Base-by-base conservation (phyloP, 2,888 invertebrate genomes). In the Elegia similella region DNA sequence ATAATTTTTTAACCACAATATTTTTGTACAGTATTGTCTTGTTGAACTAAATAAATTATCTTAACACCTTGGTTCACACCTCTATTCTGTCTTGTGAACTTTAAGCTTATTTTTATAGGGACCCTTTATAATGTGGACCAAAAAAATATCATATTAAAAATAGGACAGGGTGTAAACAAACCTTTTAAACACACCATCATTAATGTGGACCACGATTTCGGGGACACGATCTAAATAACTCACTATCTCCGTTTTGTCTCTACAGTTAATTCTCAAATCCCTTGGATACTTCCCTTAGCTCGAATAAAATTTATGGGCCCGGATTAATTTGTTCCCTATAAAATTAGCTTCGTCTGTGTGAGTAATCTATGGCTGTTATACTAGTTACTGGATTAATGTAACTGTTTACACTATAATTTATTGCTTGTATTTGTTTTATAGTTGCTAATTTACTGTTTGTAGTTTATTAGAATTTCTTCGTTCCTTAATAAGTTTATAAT, bases 241-340 rank as follows among this genome's bases (percentile, higher is more conserved):
- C 69, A 65, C 69, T 72, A 72, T 72, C 65, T 66, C 57, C 59
- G 52, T 63, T 58, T 72, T 65, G 64, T 66, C 68, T 63, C 68
- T 64, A 61, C 62, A 72, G 72, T 69, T 70, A 73, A 76, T 72
- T 70, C 72, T 58, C 66, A 70, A 76, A 80, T 76, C 80, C 78
- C 70, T 67, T 66, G 65, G 70, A 77, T 74, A 73, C 73, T 75
- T 71, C 68, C 64, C 66, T 69, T 72, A 67, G 59, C 69, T 75
- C 75, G 75, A 80, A 80, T 78, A 67, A 73, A 80, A 81, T 82
- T 79, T 78, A 80, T 76, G 65, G 67, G 34, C 47, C 38, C 42
- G 57, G 63, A 63, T 67, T 67, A 66, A 70, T 70, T 71, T 66
- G 66, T 61, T 65, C 60, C 57, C 55, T 53, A 59, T 61, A 61